Evolutionary conservation across 2,797 vertebrate species (phyloP), one percentile per base, ranked within the genome.

Genomic region (Smutsia temminckii): DNA sequence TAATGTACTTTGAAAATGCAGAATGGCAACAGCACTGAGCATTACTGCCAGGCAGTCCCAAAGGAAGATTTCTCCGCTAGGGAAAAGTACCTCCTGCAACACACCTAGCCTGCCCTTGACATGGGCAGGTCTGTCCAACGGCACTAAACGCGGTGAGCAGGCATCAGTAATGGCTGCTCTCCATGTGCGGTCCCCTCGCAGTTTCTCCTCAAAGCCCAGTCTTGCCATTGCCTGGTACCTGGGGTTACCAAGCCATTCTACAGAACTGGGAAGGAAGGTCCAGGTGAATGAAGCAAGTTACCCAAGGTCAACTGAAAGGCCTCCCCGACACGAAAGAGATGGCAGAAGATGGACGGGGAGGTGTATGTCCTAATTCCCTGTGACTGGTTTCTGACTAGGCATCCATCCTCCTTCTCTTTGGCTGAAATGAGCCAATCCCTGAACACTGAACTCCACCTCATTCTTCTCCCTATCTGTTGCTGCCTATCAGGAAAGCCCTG

Each of bases 221-320:
- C 51, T 51, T 46, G 20, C 21, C 37, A 34, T 69, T 85, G 18
- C 40, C 83, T 83, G 29, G 72, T 32, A 17, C 18, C 72, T 85
- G 32, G 42, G 55, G 23, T 68, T 46, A 46, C 57, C 51, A 10
- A n/a, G 88, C 42, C 25, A 27, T 34, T 87, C 84, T 61, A 78
- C 5, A 96, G n/a, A 89, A 69, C 53, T 80, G 49, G 71, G 77
- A 92, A 68, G 85, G 37, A 75, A 93, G 57, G 21, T 21, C 34
- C 63, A 85, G 18, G 42, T 40, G 21, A 66, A 77, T n/a, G 61
- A 86, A 72, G 57, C 0, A 11, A 71, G 68, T 86, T 57, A 46
- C 53, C 61, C 68, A 61, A 23, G 25, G 71, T 46, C 57, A 75
- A 37, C 27, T 23, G 27, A 55, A 90, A 59, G 61, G 51, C 55